Conservation (phyloP, 2,888 invertebrate species). For the Anoplius nigerrimus region DNA sequence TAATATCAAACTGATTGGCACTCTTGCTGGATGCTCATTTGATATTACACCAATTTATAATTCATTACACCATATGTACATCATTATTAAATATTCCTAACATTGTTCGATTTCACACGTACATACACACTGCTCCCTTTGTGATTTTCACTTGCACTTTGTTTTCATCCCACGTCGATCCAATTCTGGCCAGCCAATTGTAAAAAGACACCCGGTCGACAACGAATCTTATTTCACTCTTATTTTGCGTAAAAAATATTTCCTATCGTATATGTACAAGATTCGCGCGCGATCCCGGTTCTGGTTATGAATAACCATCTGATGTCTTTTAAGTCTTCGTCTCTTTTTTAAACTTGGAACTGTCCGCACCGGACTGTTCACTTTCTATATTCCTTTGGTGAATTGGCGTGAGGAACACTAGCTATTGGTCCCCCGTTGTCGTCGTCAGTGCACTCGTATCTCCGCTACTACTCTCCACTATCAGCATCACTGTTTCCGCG, state of each 20-base stretch:
- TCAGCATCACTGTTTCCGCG: conserved; percentile 89
- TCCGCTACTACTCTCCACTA: conserved; percentile 82
- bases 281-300: too few species aligned
- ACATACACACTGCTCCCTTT: neutral
- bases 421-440: conserved; percentile 69
- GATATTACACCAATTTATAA: too few species aligned
- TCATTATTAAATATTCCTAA: conserved; percentile 24
- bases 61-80: conserved; percentile 13
- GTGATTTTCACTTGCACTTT: conserved; percentile 15
- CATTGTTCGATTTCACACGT: conserved; percentile 5
- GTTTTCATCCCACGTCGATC: too few species aligned
- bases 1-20: too few species aligned
- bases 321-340: conserved; percentile 40
- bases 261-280: conserved; percentile 42
- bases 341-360: conserved; percentile 41
- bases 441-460: conserved; percentile 64
- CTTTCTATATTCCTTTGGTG: conserved; percentile 50
- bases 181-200: too few species aligned
- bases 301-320: conserved; percentile 1
- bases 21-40: too few species aligned
- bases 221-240: conserved; percentile 22
- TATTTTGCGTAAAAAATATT: conserved; percentile 42
- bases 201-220: neutral
- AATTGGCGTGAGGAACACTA: conserved; percentile 65
- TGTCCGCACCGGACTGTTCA: conserved; percentile 42